These are phyloP conservation scores for Spheniscus humboldti DNA, from an alignment of 2,797 vertebrate genomes.

Conservation along the genomic window DNA sequence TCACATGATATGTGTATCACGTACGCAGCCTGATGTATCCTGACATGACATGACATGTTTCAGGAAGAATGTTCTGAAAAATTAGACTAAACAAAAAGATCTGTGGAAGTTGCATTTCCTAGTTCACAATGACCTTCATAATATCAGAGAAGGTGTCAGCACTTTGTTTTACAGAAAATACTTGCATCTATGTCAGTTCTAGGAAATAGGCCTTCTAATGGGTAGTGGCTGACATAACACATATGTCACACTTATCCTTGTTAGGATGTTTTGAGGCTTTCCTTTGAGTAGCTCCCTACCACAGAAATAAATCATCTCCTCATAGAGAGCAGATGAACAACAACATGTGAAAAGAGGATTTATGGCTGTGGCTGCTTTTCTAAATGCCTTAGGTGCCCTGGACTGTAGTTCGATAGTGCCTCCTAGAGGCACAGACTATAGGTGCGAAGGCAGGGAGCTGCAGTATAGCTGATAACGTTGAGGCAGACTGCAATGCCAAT, in stretches of 20 bases:
- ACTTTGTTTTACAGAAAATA: slow-evolving; percentile 25
- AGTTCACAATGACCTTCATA: not conserved
- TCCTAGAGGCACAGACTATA: slow-evolving; percentile 30
- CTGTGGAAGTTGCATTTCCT: not conserved
- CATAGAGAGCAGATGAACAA: slow-evolving; percentile 38
- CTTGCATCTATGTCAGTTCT: slow-evolving; percentile 51
- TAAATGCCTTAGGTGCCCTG: not conserved
- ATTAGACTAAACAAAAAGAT: not conserved
- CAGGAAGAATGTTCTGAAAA: not conserved
- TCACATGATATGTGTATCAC: not conserved
- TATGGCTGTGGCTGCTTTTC: slow-evolving; percentile 25
- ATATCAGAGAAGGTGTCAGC: slow-evolving; percentile 12
- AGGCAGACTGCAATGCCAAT: not conserved
- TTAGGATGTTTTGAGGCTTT: slow-evolving; percentile 63
- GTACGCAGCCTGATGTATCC: not conserved
- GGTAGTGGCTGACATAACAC: slow-evolving; percentile 50
- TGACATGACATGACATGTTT: not conserved
- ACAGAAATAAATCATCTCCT: slow-evolving; percentile 60
- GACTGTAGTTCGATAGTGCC: slow-evolving; percentile 45
- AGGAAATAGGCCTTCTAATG: slow-evolving; percentile 40
- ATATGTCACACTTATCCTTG: slow-evolving; percentile 56
- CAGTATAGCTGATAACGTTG: not conserved
- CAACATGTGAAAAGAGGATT: slow-evolving; percentile 46
- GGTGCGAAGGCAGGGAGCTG: not conserved
- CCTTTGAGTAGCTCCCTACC: slow-evolving; percentile 52